These are phyloP conservation scores for Heterotilapia buettikoferi DNA, from an alignment of 2,113 vertebrate species.

Conservation along the genomic window DNA sequence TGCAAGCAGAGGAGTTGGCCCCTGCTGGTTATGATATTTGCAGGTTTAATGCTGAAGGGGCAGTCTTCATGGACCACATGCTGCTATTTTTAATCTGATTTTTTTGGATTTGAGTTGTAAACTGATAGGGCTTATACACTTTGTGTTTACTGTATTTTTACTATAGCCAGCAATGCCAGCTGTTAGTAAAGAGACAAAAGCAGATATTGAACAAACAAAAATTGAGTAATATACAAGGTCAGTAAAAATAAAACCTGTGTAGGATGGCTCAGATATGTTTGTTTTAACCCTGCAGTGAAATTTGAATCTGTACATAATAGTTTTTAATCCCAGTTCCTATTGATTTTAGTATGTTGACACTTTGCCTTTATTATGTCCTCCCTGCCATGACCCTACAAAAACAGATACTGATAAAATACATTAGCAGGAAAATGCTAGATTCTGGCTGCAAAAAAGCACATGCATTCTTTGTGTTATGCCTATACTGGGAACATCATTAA, in stretches of 20 bases:
- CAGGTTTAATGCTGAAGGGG: not conserved
- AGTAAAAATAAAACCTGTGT: not conserved
- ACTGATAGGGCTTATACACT: not conserved
- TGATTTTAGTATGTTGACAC: not conserved
- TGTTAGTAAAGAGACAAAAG: not conserved
- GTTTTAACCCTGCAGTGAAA: not conserved
- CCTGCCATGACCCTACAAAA: not conserved
- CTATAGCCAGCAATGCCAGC: not conserved
- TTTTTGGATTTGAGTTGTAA: not conserved
- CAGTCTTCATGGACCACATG: not conserved
- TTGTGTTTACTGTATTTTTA: not conserved
- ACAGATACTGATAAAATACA: not conserved
- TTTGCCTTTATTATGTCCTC: not conserved
- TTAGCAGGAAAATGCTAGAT: not conserved
- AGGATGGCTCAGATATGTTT: not conserved
- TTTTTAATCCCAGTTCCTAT: not conserved
- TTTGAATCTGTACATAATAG: not conserved
- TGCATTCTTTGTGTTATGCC: not conserved
- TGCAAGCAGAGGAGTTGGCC: not conserved
- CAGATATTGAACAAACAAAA: not conserved
- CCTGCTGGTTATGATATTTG: not conserved
- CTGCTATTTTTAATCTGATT: not conserved
- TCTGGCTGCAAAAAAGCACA: not conserved
- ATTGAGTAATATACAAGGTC: not conserved
- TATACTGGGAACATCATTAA: slow-evolving; percentile 17